Evolutionary conservation across 2,113 vertebrate genomes (phyloP), one percentile per base, ranked within the genome.

Genomic region (Australoheros scitulus): DNA sequence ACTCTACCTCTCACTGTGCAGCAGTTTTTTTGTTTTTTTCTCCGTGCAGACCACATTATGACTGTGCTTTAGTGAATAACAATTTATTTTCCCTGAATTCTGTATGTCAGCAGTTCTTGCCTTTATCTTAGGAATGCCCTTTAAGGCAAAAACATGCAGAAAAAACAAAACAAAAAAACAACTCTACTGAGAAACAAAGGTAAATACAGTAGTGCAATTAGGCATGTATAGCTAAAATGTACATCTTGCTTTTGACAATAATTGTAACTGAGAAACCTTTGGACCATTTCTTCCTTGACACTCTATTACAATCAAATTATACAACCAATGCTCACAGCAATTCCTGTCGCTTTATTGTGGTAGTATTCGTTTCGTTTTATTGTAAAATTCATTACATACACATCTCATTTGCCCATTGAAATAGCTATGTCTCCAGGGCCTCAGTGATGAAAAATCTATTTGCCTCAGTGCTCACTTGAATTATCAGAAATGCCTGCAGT

Each of bases 241-340:
- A 81, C 43, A 59, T 82, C 60, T 61, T 57, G 29, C 55, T 82
- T 80, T 82, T 81, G 74, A 88, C 70, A 47, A 36, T 41, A 84
- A 82, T 38, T 78, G 63, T 32, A 13, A 26, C 29, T 59, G 36
- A 57, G 43, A 84, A 86, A 86, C 78, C 87, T 86, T 38, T 74
- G 76, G 85, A 87, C 65, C 29, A 32, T 87, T 88, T 83, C 82
- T 89, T 88, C 36, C 47, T 77, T 80, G 74, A 92, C 80, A 89
- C 83, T 88, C 81, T 75, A 91, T 93, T 92, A 85, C 77, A 87
- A 84, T 87, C 86, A 91, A 93, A 92, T 95, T 90, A 94, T 43
- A 83, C 65, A 76, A 83, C 38, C 72, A 82, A 29, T 52, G 61
- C 93, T 91, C 86, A 83, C 43, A 82, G 86, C 78, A 65, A 79